Evolutionary conservation across 2,888 invertebrate species (phyloP), one percentile per base, ranked within the genome.

Genomic region (Mesoligia furuncula): DNA sequence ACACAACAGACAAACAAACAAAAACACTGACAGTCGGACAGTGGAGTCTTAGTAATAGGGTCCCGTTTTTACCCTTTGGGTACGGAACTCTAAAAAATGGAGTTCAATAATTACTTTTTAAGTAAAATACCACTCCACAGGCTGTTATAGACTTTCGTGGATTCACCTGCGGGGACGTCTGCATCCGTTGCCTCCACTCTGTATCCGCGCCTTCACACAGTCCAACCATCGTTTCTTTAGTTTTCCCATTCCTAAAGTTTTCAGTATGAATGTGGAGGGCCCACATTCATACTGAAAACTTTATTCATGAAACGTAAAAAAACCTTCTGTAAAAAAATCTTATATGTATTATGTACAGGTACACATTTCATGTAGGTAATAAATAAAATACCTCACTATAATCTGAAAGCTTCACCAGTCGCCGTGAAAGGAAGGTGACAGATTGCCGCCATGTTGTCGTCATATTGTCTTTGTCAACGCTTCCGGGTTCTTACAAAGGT

Each of bases 401-500:
- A 76, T 57, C 51, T 59, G 27, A 70, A 84, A 71, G 80, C 81
- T 59, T 51, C 51, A 51, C 70, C 17, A 51, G 36, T 70, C 17
- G 51, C 57, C 15, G 45, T 48, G 36, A 79, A 59, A 31, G 42
- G 27, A 36, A 64, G 54, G 70, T 82, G 85, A 80, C 81, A 68
- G 59, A 82, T 75, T 39, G 81, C 57, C 65, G 83, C 75, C 76
- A 73, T 51, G 65, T 36, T 54, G 83, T 45, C 72, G 85, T 81
- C 76, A 48, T 85, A 62, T 76, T 83, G 85, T 73, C 81, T 80
- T 73, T 83, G 81, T 76, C 65, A 69, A 24, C 69, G 69, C 65
- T 85, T 83, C 83, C 83, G 76, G 57, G 57, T 62, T 59, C 65
- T 69, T 36, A 54, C 69, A 76, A 64, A 74, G 54, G 72, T 83